These are phyloP conservation scores for Euzophera pinguis DNA, from an alignment of 2,888 invertebrate genomes.

Conservation along the genomic window DNA sequence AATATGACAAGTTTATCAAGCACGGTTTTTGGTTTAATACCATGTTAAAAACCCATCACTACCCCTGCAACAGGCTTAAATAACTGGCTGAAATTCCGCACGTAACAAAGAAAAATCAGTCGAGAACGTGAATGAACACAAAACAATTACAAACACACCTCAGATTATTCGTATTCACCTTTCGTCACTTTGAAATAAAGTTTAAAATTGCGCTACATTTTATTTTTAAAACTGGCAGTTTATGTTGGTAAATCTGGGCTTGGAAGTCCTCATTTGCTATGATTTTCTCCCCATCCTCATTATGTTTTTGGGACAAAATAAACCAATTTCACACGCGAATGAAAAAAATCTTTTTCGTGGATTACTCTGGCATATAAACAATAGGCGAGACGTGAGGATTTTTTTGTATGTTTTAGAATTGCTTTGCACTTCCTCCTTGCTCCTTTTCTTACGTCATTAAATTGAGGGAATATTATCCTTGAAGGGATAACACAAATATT, in stretches of 20 bases:
- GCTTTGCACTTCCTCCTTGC: neutral
- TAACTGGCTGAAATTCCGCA: constrained; percentile 12
- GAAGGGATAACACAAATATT: too few relatives aligned
- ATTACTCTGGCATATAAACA: constrained; percentile 10
- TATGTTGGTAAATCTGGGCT: constrained; percentile 1
- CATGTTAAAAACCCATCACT: too few relatives aligned
- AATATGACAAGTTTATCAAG: too few relatives aligned
- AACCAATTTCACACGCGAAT: constrained; percentile 13
- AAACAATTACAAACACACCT: neutral
- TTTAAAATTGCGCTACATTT: neutral
- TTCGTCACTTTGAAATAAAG: neutral
- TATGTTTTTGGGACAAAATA: constrained; percentile 15
- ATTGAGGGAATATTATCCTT: too few relatives aligned
- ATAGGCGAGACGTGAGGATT: neutral
- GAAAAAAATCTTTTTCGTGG: constrained; percentile 7
- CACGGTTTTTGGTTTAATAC: too few relatives aligned
- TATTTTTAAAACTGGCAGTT: neutral
- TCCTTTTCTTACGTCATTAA: too few relatives aligned
- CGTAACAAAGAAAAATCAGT: constrained; percentile 15
- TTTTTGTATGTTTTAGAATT: neutral
- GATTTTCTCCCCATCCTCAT: constrained; percentile 14
- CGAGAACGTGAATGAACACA: constrained; percentile 7
- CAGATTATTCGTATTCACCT: neutral
- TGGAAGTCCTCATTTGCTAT: constrained; percentile 12
- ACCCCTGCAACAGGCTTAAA: constrained; percentile 7